Percentiles rank a stretch among this genome's conserved stretches.
These are phyloP conservation scores for Polyergus mexicanus DNA, from an alignment of 1,140 invertebrate species.

Conservation along the genomic window DNA sequence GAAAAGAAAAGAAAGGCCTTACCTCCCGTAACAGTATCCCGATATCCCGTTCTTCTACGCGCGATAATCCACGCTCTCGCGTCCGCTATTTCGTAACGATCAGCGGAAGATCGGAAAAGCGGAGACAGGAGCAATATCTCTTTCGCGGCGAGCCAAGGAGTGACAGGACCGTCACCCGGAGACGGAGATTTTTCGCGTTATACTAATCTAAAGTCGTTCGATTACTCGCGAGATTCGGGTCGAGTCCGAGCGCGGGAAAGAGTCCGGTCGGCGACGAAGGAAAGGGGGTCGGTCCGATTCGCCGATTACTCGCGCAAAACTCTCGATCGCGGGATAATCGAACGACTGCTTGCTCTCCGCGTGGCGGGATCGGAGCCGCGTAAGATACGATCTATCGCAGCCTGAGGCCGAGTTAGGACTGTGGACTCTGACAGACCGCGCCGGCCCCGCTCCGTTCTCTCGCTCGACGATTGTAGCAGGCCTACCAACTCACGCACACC, in stretches of 20 bases:
- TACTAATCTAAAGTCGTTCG: constrained; percentile 39
- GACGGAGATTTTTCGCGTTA: not conserved
- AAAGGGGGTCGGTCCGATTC: not conserved
- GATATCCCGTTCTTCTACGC: constrained; percentile 29
- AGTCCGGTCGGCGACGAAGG: not conserved
- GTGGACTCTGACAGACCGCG: constrained; percentile 80
- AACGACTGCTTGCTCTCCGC: constrained; percentile 42
- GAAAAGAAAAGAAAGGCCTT: constrained; percentile 34
- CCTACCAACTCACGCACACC: constrained; percentile 64
- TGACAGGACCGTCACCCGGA: too few species aligned
- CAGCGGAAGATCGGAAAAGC: not conserved
- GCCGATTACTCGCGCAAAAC: constrained; percentile 16
- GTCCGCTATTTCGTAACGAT: not conserved
- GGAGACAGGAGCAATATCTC: not conserved
- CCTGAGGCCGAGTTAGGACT: constrained; percentile 85
- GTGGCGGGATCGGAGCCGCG: constrained; percentile 75
- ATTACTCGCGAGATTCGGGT: constrained; percentile 49
- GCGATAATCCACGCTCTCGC: constrained; percentile 34
- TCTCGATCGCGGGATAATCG: constrained; percentile 30
- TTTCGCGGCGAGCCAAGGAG: not conserved
- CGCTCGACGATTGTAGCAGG: constrained; percentile 72
- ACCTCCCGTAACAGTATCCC: constrained; percentile 51
- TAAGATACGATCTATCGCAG: constrained; percentile 84
- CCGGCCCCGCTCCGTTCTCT: constrained; percentile 67
- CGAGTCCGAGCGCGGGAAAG: too few species aligned